These are phyloP conservation scores for Perognathus longimembris DNA, from an alignment of 2,113 vertebrate genomes.

Conservation along the genomic window DNA sequence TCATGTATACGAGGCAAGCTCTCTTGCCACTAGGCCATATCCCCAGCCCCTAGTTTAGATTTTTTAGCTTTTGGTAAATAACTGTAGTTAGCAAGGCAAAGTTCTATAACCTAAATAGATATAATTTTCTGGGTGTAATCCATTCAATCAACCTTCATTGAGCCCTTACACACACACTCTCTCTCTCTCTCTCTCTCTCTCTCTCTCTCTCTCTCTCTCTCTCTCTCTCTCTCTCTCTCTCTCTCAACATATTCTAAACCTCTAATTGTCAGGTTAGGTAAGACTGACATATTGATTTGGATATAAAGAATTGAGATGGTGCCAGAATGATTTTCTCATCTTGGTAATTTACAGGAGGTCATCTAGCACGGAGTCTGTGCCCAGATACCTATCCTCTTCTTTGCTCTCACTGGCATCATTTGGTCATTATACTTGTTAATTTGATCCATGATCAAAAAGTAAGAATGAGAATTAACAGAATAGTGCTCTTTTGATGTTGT, in stretches of 20 bases:
- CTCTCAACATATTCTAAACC: not conserved
- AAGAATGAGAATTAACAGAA: not conserved
- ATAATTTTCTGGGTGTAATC: slow-evolving; percentile 5
- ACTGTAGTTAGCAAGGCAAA: slow-evolving; percentile 40
- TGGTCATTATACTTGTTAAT: slow-evolving; percentile 7
- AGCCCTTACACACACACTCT: not conserved
- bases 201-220: no score
- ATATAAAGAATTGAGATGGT: not conserved
- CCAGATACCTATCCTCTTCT: not conserved
- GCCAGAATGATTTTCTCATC: not conserved
- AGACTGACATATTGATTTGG: not conserved
- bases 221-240: no score
- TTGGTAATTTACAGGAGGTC: not conserved
- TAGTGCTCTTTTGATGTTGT: not conserved
- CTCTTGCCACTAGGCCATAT: no score
- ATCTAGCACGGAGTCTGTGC: not conserved
- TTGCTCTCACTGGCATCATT: not conserved
- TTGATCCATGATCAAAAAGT: slow-evolving; percentile 39
- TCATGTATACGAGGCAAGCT: no score
- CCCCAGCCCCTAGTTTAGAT: no score
- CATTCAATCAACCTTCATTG: slow-evolving; percentile 49
- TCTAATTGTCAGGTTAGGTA: not conserved
- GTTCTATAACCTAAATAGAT: not conserved
- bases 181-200: no score
- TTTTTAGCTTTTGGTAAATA: slow-evolving; percentile 57